Percentiles rank a stretch among this genome's conserved stretches.
Evolutionary conservation across 37 sponge, comb jelly and placozoan species (phyloP).

Genomic region (Ianthella basta): DNA sequence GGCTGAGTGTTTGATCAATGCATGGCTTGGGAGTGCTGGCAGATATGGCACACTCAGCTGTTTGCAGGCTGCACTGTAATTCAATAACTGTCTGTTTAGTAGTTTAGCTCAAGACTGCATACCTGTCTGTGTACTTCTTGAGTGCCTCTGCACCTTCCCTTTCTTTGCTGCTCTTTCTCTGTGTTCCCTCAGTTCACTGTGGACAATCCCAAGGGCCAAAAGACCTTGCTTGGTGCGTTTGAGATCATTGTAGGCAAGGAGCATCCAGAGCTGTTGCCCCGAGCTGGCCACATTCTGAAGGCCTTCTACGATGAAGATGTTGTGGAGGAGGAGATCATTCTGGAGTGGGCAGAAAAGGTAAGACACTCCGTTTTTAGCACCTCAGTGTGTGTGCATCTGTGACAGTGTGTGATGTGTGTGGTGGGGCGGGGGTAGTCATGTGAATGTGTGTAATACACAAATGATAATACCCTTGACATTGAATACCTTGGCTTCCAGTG

Average conservation of each 20-base stretch:
- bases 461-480: no score
- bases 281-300: slow-evolving; percentile 91
- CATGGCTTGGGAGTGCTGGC: background rate
- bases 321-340: slow-evolving; percentile 90
- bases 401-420: no score
- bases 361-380: background rate
- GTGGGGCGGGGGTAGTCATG: no score
- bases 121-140: no score
- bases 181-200: slow-evolving; percentile 76
- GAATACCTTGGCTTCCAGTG: no score
- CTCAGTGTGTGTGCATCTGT: no score
- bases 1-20: background rate
- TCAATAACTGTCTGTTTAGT: background rate
- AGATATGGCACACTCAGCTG: background rate
- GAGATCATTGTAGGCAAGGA: slow-evolving; percentile 88
- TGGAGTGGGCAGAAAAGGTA: slow-evolving; percentile 97
- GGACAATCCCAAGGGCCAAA: slow-evolving; percentile 90
- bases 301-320: slow-evolving; percentile 93
- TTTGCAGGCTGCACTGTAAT: background rate
- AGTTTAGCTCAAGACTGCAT: no score
- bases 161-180: background rate
- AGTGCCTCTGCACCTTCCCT: no score
- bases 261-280: slow-evolving; percentile 78
- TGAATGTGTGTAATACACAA: no score
- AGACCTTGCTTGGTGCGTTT: slow-evolving; percentile 85